Conservation (phyloP, 2,113 vertebrate genomes). For the Cepphus grylle region DNA sequence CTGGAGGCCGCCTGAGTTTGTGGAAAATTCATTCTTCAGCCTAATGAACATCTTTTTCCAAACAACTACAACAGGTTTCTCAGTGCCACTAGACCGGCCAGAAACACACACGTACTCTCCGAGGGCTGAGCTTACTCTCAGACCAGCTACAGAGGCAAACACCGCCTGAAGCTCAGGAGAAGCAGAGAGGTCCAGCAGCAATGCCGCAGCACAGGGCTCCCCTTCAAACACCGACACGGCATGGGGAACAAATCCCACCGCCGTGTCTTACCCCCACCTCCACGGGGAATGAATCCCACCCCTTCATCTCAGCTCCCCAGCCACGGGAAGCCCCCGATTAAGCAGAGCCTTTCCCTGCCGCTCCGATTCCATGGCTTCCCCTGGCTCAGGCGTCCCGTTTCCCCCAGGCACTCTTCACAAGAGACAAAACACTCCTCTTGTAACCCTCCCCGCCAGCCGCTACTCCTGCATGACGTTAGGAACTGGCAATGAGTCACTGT, state of each 20-base stretch:
- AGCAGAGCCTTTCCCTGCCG: background rate
- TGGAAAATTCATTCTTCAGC: constrained; percentile 38
- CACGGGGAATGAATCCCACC: accelerated
- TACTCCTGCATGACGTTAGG: background rate
- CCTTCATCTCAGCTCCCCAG: background rate
- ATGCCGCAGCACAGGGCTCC: background rate
- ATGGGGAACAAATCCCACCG: background rate
- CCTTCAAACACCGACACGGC: background rate
- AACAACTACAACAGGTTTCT: background rate
- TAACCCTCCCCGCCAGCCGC: background rate
- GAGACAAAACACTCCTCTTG: background rate
- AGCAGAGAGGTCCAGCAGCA: background rate
- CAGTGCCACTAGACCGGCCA: background rate
- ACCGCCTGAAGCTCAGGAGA: background rate
- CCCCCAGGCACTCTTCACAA: background rate
- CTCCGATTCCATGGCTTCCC: background rate
- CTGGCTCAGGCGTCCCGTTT: background rate
- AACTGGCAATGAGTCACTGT: background rate
- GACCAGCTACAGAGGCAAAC: background rate
- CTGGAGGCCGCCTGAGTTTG: background rate
- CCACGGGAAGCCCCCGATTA: accelerated
- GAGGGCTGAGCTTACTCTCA: background rate
- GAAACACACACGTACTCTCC: accelerated
- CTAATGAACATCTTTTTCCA: constrained; percentile 23
- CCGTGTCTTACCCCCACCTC: background rate